Base-by-base conservation (phyloP, 2,113 vertebrate genomes). In the Clupea harengus region DNA sequence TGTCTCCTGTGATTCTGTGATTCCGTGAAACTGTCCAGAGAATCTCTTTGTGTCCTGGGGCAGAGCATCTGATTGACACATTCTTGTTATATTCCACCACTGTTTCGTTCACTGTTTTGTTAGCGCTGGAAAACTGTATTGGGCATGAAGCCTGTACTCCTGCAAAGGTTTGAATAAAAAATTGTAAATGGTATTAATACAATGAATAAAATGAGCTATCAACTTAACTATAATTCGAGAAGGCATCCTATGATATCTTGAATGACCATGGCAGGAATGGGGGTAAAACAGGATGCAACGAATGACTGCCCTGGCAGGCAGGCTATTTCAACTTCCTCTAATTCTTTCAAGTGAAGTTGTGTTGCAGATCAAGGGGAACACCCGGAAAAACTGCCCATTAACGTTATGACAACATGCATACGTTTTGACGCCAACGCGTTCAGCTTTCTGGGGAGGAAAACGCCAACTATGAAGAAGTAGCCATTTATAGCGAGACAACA, bases 111-210 rank as follows among this genome's bases (percentile, higher is more conserved):
- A 78, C 13, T 78, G 2, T 3, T 39, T 39, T 32, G 72, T 32
- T 32, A 15, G 2, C n/a, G 81, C 15, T 7, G 20, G 1, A 46
- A 8, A 90, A 4, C 17, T 67, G 25, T n/a, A 89, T 82, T 2
- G 82, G 84, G 52, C 89, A 90, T 10, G 44, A 3, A 0, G 87
- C 81, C 22, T 80, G 72, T 15, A 72, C 81, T 25, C 82, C 89
- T 90, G 84, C n/a, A 75, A 54, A 44, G 82, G n/a, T 67, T n/a
- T 17, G 10, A 39, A 11, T 4, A 5, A 39, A 28, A 78, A n/a
- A n/a, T n/a, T n/a, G 67, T 28, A 32, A 75, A 39, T 11, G 13
- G 25, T 78, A 44, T n/a, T 39, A 32, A 10, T 11, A 44, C 72
- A 78, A 15, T 78, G 47, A 15, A 15, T 15, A 15, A 0, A 52